phyloP scores from a whole-genome alignment of 30 jellyfish, hydroid and myxozoan genomes.

The Hydra vulgaris region DNA sequence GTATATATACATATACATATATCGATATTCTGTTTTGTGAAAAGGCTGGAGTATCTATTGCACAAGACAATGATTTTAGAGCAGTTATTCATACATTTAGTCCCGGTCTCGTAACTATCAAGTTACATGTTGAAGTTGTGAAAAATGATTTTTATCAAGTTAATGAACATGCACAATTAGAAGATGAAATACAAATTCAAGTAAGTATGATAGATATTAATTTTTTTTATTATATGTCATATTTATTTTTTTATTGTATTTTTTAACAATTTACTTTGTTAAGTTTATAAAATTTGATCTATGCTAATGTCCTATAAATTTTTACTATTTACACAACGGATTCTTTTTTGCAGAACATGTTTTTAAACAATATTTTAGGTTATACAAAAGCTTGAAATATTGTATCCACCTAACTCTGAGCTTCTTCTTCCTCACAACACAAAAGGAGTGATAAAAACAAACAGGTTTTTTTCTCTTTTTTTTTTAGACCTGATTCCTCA shows the following conservation, averaged over 20 bases:
- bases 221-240: too few relatives aligned
- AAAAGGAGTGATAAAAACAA: constrained; percentile 44
- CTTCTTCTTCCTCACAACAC: constrained; percentile 70
- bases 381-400: constrained; percentile 41
- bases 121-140: constrained; percentile 48
- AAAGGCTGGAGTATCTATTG: constrained; percentile 63
- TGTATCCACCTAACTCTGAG: constrained; percentile 47
- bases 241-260: too few relatives aligned
- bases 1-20: too few relatives aligned
- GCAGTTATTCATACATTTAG: constrained; percentile 41
- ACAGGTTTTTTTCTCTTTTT: too few relatives aligned
- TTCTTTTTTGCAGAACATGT: neutral
- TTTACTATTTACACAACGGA: too few relatives aligned
- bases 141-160: constrained; percentile 14
- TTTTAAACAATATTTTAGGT: constrained; percentile 25
- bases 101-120: constrained; percentile 62
- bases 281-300: too few relatives aligned
- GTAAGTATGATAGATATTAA: constrained; percentile 6
- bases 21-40: neutral
- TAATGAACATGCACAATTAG: constrained; percentile 37
- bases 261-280: too few relatives aligned
- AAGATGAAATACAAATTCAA: constrained; percentile 67
- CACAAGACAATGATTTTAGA: constrained; percentile 63
- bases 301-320: too few relatives aligned
- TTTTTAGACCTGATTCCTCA: too few relatives aligned